Conservation (phyloP, 2,888 invertebrate genomes). For the Chrysodeixis includens region DNA sequence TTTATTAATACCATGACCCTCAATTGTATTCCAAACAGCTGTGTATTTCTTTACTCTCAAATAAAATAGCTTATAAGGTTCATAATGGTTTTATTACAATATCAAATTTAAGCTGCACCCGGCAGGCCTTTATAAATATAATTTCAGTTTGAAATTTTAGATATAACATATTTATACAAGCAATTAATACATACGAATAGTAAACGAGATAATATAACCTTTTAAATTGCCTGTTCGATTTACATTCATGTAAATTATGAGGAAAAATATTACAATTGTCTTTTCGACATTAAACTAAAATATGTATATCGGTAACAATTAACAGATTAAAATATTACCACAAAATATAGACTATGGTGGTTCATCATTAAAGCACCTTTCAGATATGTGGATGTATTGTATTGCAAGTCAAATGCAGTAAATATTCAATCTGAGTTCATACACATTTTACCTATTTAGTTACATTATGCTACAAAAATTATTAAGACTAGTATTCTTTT, state of each 20-base stretch:
- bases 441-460: neutral
- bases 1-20: conserved; percentile 21
- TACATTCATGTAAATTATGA: too few relatives aligned
- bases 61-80: conserved; percentile 66
- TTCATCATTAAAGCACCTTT: conserved; percentile 20
- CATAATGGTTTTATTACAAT: conserved; percentile 52
- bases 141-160: neutral
- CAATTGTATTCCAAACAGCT: conserved; percentile 33
- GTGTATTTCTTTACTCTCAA: conserved; percentile 51
- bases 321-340: conserved; percentile 3
- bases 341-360: conserved; percentile 1
- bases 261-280: neutral
- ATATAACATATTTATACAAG: neutral
- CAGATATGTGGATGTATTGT: conserved; percentile 24
- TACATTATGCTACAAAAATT: neutral
- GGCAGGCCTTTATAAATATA: neutral
- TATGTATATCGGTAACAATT: neutral
- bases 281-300: neutral
- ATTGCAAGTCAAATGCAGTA: conserved; percentile 20
- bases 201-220: too few relatives aligned
- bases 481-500: conserved; percentile 8
- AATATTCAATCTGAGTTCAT: conserved; percentile 11
- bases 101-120: neutral
- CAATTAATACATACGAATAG: too few relatives aligned
- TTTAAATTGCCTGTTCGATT: neutral